phyloP scores from a whole-genome alignment of 1,140 invertebrate genomes.

The Eueides isabella region DNA sequence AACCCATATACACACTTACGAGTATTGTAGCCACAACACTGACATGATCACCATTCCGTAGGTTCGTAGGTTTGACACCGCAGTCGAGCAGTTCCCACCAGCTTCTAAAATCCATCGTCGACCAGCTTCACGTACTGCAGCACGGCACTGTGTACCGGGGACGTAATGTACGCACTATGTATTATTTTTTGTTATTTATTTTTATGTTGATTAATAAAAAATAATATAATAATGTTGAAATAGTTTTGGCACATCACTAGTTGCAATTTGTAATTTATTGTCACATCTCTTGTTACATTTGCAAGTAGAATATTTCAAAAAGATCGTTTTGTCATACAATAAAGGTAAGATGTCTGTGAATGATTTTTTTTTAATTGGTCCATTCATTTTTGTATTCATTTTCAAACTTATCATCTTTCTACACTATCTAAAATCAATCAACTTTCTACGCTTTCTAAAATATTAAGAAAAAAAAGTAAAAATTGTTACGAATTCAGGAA shows the following conservation, averaged over 20 bases:
- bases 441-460: too few species aligned
- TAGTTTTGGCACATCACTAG: neutral
- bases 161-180: conserved; percentile 83
- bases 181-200: neutral
- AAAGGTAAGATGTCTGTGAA: neutral
- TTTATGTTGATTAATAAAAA: neutral
- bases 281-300: neutral
- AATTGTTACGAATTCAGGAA: too few species aligned
- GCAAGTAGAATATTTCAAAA: neutral
- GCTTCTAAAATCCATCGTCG: conserved; percentile 85
- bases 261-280: neutral
- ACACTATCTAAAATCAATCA: too few species aligned
- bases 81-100: conserved; percentile 86
- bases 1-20: too few species aligned
- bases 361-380: too few species aligned
- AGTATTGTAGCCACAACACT: too few species aligned
- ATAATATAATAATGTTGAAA: neutral
- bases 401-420: too few species aligned
- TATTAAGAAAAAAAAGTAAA: too few species aligned
- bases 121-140: conserved; percentile 86
- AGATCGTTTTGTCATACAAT: neutral
- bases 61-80: conserved; percentile 86
- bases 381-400: too few species aligned
- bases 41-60: conserved; percentile 38
- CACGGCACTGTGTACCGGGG: conserved; percentile 84